Evolutionary conservation across 2,797 vertebrate genomes (phyloP), one percentile per base, ranked within the genome.

Genomic region (Scolopax rusticola): DNA sequence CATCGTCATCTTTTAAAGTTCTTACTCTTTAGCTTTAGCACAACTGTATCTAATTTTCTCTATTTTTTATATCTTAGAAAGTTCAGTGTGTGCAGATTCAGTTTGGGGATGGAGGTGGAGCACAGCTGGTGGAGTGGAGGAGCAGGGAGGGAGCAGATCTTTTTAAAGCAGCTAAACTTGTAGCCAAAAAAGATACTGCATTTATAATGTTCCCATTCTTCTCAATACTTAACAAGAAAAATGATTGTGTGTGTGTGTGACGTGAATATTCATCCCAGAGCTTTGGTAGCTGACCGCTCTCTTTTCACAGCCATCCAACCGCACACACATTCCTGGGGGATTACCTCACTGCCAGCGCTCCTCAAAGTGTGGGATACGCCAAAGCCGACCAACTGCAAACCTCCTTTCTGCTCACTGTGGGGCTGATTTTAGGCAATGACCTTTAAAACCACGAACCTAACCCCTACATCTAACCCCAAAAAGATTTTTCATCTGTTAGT

Each of bases 301-400:
- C 97, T 97, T 98, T 98, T 98, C 98, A 98, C 96, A 97, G 92
- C 97, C 97, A 95, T 97, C 97, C 84, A 81, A 97, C 97, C 97
- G 98, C 97, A 94, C 94, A 93, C 86, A 65, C 96, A 98, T 98
- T 98, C 98, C 98, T 98, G 60, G 95, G 97, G 87, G 92, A 90
- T 98, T 97, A 98, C 94, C 96, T 98, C 98, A 98, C 94, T 92
- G 10, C 95, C 89, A 85, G 67, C 19, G 4, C 93, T 90, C 79
- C 92, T 90, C 94, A 64, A 88, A 97, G 94, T 93, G 93, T 95
- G 94, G 94, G 94, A 94, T 80, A 90, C 3, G 30, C 67, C 1
- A 32, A 25, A 75, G 64, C 94, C 13, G 23, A 87, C 85, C 91
- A 80, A 86, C 78, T 84, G 94, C 95, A 96, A 80, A 87, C 76